Evolutionary conservation across 2,113 vertebrate genomes (phyloP).

Genomic region (Silurus meridionalis): DNA sequence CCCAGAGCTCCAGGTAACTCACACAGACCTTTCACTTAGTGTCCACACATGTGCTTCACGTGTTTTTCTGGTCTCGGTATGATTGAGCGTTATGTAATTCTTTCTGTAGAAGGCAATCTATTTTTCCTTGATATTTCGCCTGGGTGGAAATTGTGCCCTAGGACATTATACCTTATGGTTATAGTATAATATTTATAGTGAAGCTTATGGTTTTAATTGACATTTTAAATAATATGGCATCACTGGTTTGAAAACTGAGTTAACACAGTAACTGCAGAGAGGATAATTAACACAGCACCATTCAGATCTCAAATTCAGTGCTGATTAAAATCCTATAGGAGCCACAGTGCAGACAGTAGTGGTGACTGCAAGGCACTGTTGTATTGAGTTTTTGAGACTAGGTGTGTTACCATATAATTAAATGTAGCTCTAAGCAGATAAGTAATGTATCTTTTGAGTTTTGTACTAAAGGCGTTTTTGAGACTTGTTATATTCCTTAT

Average conservation of each 20-base stretch:
- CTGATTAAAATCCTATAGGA: background rate
- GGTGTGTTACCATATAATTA: background rate
- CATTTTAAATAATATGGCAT: background rate
- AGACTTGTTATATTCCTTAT: background rate
- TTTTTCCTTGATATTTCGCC: background rate
- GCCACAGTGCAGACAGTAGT: background rate
- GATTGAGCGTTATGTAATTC: background rate
- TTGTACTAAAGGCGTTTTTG: too few relatives aligned
- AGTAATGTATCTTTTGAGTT: background rate
- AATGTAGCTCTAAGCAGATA: background rate
- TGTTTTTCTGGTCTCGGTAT: background rate
- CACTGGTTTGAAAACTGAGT: background rate
- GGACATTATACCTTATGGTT: too few relatives aligned
- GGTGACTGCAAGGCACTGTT: background rate
- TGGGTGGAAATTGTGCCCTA: background rate
- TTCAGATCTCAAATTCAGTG: background rate
- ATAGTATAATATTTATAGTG: background rate
- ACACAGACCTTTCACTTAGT: background rate
- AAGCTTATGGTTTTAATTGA: background rate
- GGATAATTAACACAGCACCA: background rate
- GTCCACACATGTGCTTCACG: background rate
- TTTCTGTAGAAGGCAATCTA: too few relatives aligned
- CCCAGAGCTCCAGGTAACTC: constrained; percentile 82
- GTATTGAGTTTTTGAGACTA: background rate
- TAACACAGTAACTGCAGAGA: background rate